Base-by-base conservation (phyloP, 2,797 vertebrate species). In the Lagocephalus sceleratus region DNA sequence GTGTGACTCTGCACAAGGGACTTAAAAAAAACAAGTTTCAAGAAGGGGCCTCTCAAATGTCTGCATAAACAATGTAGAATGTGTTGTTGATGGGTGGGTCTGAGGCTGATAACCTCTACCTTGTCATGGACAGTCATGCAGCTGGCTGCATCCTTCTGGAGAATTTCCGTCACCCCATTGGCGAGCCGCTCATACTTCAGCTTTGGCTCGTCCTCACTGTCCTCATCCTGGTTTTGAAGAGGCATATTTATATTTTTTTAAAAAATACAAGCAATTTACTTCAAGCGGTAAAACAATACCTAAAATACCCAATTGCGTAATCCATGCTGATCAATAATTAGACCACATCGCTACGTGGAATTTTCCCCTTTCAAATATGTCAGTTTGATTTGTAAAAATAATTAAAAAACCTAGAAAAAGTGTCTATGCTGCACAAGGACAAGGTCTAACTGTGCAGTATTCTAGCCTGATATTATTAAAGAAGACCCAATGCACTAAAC, bases 101-200 rank as follows among this genome's bases (percentile, higher is more conserved):
- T 47, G 32, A 73, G 58, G 38, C 5, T 43, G 71, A 75, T 52
- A 67, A 72, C 60, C 63, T 58, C 57, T 89, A 98, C 97, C 95
- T 99, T 99, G 85, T 99, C 97, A 52, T 99, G 97, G 29, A 98
- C 94, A 0, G 94, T 97, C 94, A 99, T 97, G 73, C 96, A 99
- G 87, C 97, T 99, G 74, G 97, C 95, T 26, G 95, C 96, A 75
- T 98, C 96, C 43, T 93, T 95, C 82, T 96, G 95, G 43, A 99
- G 93, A 79, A 99, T 97, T 74, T 98, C 96, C 0, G 93, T 97
- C 75, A 99, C 94, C 16, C 94, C 94, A 63, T 99, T 99, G 82
- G 94, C 92, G 78, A 99, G 92, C 1, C 97, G 90, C 79, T 99
- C 97, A 21, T 99, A 99, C 77, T 98, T 99, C 66, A 99, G 88